phyloP scores from a whole-genome alignment of 2,888 invertebrate species.

The Acheta domesticus region DNA sequence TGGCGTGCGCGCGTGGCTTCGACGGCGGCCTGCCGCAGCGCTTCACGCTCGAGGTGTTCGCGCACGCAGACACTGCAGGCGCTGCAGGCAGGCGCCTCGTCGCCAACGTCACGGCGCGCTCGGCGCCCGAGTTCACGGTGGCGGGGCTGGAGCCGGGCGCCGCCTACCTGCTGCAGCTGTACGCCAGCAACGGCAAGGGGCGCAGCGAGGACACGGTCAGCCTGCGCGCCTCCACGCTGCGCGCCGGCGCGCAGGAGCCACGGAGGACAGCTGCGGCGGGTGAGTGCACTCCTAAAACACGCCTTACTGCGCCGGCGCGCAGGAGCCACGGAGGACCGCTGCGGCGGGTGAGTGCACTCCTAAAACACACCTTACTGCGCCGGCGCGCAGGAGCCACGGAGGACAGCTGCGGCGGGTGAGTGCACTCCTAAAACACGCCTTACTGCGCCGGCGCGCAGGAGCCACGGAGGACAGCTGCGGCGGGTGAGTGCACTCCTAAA shows the following conservation, averaged over 20 bases:
- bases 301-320: no score
- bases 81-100: slow-evolving; percentile 42
- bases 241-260: slow-evolving; percentile 50
- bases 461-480: no score
- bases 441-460: no score
- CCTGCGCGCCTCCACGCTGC: slow-evolving; percentile 49
- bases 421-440: no score
- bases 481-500: no score
- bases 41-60: slow-evolving; percentile 27
- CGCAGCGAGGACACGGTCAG: slow-evolving; percentile 49
- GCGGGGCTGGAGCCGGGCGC: slow-evolving; percentile 52
- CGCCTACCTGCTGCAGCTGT: slow-evolving; percentile 51
- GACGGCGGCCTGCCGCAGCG: slow-evolving; percentile 53
- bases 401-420: slow-evolving; percentile 40
- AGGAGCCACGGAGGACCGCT: no score
- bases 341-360: no score
- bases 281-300: neutral
- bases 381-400: slow-evolving; percentile 50
- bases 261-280: slow-evolving; percentile 43
- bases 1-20: slow-evolving; percentile 54
- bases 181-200: slow-evolving; percentile 57
- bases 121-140: slow-evolving; percentile 51
- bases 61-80: slow-evolving; percentile 36
- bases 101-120: slow-evolving; percentile 47
- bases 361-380: no score